Percentiles rank a stretch among this genome's conserved stretches.
Evolutionary conservation across 1,140 invertebrate species (phyloP).

Genomic region (Drosophila kanapiae): DNA sequence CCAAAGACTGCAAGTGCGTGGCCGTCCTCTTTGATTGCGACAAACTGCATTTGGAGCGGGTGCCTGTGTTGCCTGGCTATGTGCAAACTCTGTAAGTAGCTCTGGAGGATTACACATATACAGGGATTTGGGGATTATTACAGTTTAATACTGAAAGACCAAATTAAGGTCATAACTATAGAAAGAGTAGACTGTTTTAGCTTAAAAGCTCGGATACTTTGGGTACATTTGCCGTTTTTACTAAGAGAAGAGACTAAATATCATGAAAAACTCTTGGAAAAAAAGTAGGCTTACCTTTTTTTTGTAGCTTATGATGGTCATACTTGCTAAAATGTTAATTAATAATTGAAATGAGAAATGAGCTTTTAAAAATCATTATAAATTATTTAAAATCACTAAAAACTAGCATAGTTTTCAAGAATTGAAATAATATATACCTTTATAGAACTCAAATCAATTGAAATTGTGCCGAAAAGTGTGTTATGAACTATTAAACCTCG

Average conservation of each 20-base stretch:
- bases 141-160: background rate
- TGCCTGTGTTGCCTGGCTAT: constrained; percentile 88
- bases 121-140: background rate
- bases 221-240: too few relatives aligned
- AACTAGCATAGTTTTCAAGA: background rate
- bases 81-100: constrained; percentile 87
- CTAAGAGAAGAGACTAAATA: too few relatives aligned
- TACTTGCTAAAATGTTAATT: too few relatives aligned
- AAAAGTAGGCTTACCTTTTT: too few relatives aligned
- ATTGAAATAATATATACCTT: background rate
- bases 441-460: background rate
- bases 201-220: too few relatives aligned
- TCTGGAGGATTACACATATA: background rate
- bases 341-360: too few relatives aligned
- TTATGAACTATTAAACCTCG: background rate
- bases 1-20: constrained; percentile 87
- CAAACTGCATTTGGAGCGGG: constrained; percentile 86
- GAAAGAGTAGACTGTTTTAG: background rate
- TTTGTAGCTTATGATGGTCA: too few relatives aligned
- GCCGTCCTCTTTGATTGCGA: constrained; percentile 87
- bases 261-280: too few relatives aligned
- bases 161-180: background rate
- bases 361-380: too few relatives aligned
- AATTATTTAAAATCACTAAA: background rate
- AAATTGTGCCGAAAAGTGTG: background rate